phyloP scores from a whole-genome alignment of 2,888 invertebrate genomes.

The Carcina quercana region DNA sequence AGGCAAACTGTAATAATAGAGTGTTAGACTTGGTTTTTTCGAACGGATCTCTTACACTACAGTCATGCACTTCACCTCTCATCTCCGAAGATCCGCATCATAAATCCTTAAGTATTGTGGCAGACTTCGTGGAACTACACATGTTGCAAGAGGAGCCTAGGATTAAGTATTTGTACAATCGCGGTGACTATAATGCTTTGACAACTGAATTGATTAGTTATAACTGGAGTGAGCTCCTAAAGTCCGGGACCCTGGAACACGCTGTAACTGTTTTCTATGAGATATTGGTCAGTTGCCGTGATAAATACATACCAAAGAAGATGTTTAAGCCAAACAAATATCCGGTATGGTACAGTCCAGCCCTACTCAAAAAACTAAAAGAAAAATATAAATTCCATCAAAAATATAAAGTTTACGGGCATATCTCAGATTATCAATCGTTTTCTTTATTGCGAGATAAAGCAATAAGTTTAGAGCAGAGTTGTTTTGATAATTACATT shows the following conservation, averaged over 20 bases:
- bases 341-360: constrained; percentile 16
- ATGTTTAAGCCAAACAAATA: background rate
- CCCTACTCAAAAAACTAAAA: constrained; percentile 16
- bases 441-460: constrained; percentile 2
- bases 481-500: constrained; percentile 4
- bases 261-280: constrained; percentile 7
- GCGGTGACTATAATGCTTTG: constrained; percentile 8
- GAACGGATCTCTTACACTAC: constrained; percentile 3
- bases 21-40: constrained; percentile 12
- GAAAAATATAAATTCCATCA: constrained; percentile 11
- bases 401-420: constrained; percentile 11
- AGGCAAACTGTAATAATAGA: background rate
- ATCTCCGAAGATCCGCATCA: constrained; percentile 9
- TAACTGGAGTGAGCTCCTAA: constrained; percentile 4
- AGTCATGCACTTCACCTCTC: constrained; percentile 1
- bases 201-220: constrained; percentile 1
- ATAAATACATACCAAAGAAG: constrained; percentile 8
- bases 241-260: background rate
- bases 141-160: background rate
- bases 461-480: background rate
- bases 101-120: constrained; percentile 5
- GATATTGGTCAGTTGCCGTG: constrained; percentile 3
- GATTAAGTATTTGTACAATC: constrained; percentile 6
- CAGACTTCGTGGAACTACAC: background rate
- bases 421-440: constrained; percentile 5